Evolutionary conservation across 2,888 invertebrate genomes (phyloP).

Genomic region (Thera britannica): DNA sequence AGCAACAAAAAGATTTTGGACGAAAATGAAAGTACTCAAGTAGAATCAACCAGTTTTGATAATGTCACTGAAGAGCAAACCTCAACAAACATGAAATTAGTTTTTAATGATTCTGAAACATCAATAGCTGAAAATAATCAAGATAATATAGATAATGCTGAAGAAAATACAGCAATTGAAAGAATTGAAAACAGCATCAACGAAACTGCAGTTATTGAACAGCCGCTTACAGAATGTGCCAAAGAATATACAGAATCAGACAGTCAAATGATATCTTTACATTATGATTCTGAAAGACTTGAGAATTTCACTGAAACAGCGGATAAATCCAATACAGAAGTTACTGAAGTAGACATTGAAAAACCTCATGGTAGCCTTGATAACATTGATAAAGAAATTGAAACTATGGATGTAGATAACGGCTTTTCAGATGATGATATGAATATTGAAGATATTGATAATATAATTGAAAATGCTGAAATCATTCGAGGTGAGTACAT

Average conservation of each 20-base stretch:
- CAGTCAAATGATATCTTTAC: constrained; percentile 56
- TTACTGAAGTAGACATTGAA: constrained; percentile 7
- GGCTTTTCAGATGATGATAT: constrained; percentile 69
- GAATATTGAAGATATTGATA: constrained; percentile 70
- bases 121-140: constrained; percentile 28
- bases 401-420: constrained; percentile 42
- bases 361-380: constrained; percentile 12
- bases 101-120: constrained; percentile 48
- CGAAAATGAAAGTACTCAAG: constrained; percentile 22
- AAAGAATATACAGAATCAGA: constrained; percentile 41
- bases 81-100: constrained; percentile 48
- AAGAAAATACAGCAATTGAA: constrained; percentile 13
- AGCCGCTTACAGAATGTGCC: neutral
- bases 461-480: constrained; percentile 69
- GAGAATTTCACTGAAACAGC: constrained; percentile 18
- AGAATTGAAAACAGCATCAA: constrained; percentile 1
- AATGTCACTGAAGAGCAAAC: constrained; percentile 40
- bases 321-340: constrained; percentile 15
- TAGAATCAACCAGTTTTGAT: constrained; percentile 27
- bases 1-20: neutral
- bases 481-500: constrained; percentile 54
- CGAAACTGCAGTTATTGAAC: neutral
- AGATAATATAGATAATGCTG: constrained; percentile 9
- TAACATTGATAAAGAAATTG: constrained; percentile 18
- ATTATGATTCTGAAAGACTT: constrained; percentile 56